Percentiles rank a stretch among this genome's conserved stretches.
Conservation (phyloP, 2,113 vertebrate species). For the Zosterops hypoxanthus region DNA sequence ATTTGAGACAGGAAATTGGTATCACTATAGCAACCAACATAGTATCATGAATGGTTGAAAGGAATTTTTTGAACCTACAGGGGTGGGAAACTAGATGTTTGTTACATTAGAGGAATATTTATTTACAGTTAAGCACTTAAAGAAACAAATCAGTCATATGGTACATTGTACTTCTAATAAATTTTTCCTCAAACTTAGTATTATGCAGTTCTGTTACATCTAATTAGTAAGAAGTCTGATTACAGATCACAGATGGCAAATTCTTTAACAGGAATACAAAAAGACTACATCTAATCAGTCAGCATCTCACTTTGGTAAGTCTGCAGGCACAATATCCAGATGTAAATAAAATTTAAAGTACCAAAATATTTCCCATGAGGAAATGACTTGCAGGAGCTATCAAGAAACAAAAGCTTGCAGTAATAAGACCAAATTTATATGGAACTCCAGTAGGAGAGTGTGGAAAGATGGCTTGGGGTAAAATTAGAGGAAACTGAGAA, state of each 20-base stretch:
- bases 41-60: neutral
- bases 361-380: neutral
- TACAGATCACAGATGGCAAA: conserved; percentile 5
- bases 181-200: neutral
- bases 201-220: neutral
- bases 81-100: neutral
- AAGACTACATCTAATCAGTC: neutral
- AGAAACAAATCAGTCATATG: neutral
- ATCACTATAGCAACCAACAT: conserved; percentile 59
- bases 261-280: neutral
- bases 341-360: conserved; percentile 19
- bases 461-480: neutral
- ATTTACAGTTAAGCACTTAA: neutral
- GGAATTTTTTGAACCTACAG: neutral
- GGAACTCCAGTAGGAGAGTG: neutral
- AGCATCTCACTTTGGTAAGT: neutral
- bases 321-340: neutral
- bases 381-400: neutral
- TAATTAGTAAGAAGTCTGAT: conserved; percentile 6
- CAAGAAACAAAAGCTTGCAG: neutral
- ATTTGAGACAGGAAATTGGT: conserved; percentile 30
- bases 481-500: neutral
- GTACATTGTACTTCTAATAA: neutral
- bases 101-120: neutral
- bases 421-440: neutral